phyloP scores from a whole-genome alignment of 2,888 invertebrate genomes.

The Candidula unifasciata region DNA sequence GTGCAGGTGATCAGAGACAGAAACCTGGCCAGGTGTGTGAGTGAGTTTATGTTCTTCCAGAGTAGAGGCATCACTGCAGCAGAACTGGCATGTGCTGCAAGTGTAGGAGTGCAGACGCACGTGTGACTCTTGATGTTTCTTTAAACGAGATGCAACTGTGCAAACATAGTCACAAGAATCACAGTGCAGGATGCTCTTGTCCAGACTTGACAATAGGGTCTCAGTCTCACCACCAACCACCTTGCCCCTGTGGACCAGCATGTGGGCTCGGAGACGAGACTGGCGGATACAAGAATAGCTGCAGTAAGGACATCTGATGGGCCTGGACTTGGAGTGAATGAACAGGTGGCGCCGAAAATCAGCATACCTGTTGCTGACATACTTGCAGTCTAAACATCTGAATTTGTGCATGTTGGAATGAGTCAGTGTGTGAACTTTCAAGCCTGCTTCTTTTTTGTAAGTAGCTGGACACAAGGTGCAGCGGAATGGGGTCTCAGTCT shows the following conservation, averaged over 20 bases:
- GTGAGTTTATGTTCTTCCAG: slow-evolving; percentile 9
- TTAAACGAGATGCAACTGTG: slow-evolving; percentile 31
- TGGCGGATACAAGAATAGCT: slow-evolving; percentile 47
- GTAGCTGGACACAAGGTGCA: slow-evolving; percentile 41
- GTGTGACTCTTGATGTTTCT: slow-evolving; percentile 43
- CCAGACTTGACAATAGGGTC: slow-evolving; percentile 30
- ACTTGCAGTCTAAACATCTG: slow-evolving; percentile 35
- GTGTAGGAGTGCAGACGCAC: slow-evolving; percentile 9
- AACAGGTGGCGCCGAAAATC: slow-evolving; percentile 46
- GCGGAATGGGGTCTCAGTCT: slow-evolving; percentile 33
- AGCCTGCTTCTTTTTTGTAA: slow-evolving; percentile 47
- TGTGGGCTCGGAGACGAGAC: slow-evolving; percentile 46
- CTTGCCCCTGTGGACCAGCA: slow-evolving; percentile 38
- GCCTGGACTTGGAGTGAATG: slow-evolving; percentile 45
- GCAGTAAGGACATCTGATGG: slow-evolving; percentile 46
- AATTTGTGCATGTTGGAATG: slow-evolving; percentile 45
- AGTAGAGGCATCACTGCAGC: not conserved
- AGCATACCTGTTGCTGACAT: slow-evolving; percentile 43
- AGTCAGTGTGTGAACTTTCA: slow-evolving; percentile 45
- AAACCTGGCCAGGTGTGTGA: not conserved
- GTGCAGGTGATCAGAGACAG: not conserved
- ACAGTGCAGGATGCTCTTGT: slow-evolving; percentile 30
- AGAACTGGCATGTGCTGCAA: slow-evolving; percentile 30
- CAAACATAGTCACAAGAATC: slow-evolving; percentile 46
- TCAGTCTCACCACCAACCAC: not conserved